Evolutionary conservation across 2,113 vertebrate genomes (phyloP).

Genomic region (Lontra canadensis): DNA sequence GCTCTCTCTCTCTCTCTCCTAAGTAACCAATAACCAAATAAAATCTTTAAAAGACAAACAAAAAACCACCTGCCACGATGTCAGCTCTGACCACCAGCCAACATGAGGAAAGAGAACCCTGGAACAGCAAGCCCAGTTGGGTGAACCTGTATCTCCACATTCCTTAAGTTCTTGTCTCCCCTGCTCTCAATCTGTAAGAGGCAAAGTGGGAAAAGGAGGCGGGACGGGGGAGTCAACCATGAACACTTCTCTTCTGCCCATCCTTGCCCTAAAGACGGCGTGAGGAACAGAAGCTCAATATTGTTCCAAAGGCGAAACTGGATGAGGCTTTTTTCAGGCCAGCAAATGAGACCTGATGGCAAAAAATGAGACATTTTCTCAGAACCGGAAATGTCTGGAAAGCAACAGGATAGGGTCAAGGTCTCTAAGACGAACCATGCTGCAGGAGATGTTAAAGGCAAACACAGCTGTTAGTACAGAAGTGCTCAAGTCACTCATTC

Average conservation of each 20-base stretch:
- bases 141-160: background rate
- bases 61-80: background rate
- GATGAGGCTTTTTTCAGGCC: accelerated
- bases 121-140: background rate
- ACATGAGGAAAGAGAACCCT: background rate
- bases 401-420: accelerated
- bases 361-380: background rate
- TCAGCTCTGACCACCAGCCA: background rate
- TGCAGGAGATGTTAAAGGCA: background rate
- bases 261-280: too few species aligned
- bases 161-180: background rate
- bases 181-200: background rate
- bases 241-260: accelerated
- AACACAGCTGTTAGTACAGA: background rate
- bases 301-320: background rate
- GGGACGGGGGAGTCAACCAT: too few species aligned
- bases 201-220: background rate
- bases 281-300: background rate
- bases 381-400: background rate
- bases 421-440: accelerated
- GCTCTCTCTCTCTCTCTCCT: too few species aligned
- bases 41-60: too few species aligned
- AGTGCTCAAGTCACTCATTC: accelerated
- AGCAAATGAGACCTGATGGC: too few species aligned
- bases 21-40: too few species aligned